Evolutionary conservation across 1,140 invertebrate species (phyloP), one percentile per base, ranked within the genome.

Genomic region (Coenobita brevimanus): DNA sequence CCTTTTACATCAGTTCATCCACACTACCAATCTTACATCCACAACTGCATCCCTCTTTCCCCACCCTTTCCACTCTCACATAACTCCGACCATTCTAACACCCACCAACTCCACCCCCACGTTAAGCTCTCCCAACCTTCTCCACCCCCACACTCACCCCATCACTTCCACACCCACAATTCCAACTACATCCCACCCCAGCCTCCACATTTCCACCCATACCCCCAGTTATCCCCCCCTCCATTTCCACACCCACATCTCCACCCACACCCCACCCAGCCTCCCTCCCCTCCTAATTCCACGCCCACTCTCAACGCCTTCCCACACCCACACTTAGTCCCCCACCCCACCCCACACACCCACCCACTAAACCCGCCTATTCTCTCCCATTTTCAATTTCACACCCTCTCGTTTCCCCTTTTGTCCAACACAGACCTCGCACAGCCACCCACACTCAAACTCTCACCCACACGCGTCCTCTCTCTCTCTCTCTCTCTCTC

Each of bases 401-500:
- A 13, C 13, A 10, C 54, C n/a, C 54, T n/a, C 54, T 57, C 54
- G n/a, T 13, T n/a, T n/a, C n/a, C n/a, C n/a, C n/a, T n/a, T n/a
- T n/a, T n/a, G n/a, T n/a, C 62, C n/a, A 67, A 67, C 10, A 10
- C 27, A 13, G 36, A 67, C n/a, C 10, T 8, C 1, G 62, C 62
- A 30, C 10, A 30, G 10, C 13, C n/a, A 57, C n/a, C 13, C 36
- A 67, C 62, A 67, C 62, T 10, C 62, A 67, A 33, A 21, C n/a
- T 21, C 27, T 33, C 36, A 13, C 10, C 36, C 10, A 8, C n/a
- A 2, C n/a, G 27, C 2, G 3, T n/a, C 1, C 10, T 67, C 62
- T 67, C 62, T 67, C 62, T 67, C n/a, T 67, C 62, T 67, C 62
- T 67, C 62, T 67, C 62, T 67, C 62, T 67, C 54, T 57, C n/a